A percentile compares a stretch with the other conserved stretches of the same genome.
Conservation (phyloP, 2,888 invertebrate species). For the Oegoconia quadripuncta region DNA sequence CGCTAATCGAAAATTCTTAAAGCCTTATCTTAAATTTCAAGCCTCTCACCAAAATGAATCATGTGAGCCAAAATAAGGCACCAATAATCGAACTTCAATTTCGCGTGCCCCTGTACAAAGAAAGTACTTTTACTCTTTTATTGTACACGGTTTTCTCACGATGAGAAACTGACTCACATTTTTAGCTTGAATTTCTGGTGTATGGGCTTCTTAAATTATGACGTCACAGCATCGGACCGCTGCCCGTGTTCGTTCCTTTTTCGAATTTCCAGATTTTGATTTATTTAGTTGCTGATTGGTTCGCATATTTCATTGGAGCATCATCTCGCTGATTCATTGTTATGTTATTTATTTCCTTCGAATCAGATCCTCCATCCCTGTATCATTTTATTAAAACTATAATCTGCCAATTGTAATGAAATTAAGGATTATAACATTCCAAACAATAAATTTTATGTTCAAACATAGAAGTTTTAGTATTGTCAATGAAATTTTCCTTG, state of each 20-base stretch:
- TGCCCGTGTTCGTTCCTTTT: constrained; percentile 43
- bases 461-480: too few relatives aligned
- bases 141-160: constrained; percentile 61
- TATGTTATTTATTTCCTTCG: too few relatives aligned
- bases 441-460: too few relatives aligned
- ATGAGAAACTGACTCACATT: constrained; percentile 53
- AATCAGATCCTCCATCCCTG: too few relatives aligned
- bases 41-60: constrained; percentile 66
- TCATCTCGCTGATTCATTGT: neutral
- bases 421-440: too few relatives aligned
- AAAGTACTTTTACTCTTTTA: constrained; percentile 75
- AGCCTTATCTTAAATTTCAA: constrained; percentile 61
- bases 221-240: constrained; percentile 55
- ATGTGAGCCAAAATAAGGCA: constrained; percentile 55
- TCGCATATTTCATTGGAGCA: neutral
- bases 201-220: constrained; percentile 65
- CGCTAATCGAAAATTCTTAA: constrained; percentile 66
- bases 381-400: neutral
- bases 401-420: too few relatives aligned
- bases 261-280: constrained; percentile 43
- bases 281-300: neutral
- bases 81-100: constrained; percentile 63
- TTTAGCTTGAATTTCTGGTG: constrained; percentile 41
- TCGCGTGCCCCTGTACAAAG: constrained; percentile 64
- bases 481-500: too few relatives aligned